Percentiles rank a stretch among this genome's conserved stretches.
Evolutionary conservation across 2,113 vertebrate species (phyloP).

Genomic region (Leuciscus idus): DNA sequence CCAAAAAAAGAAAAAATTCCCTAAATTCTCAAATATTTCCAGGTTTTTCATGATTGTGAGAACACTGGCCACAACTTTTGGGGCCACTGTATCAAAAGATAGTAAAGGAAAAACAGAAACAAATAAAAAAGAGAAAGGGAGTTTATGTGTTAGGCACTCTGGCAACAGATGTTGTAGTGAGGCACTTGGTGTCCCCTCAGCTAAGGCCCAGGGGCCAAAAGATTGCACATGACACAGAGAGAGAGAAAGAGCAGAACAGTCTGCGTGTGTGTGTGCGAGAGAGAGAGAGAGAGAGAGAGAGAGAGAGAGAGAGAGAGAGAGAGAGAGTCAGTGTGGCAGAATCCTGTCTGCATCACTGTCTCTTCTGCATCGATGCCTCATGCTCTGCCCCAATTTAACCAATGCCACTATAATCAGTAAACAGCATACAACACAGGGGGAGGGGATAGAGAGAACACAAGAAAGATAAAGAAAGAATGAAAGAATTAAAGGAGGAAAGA

Average conservation of each 20-base stretch:
- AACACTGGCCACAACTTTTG: neutral
- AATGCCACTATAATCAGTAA: conserved; percentile 57
- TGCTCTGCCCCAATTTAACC: conserved; percentile 62
- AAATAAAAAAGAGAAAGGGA: conserved; percentile 33
- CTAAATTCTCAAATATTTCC: neutral
- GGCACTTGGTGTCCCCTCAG: conserved; percentile 69
- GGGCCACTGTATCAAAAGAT: conserved; percentile 37
- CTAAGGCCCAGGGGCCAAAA: conserved; percentile 45
- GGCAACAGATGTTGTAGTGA: conserved; percentile 72
- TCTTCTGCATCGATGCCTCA: conserved; percentile 63
- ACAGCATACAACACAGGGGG: conserved; percentile 36
- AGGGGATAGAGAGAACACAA: conserved; percentile 39
- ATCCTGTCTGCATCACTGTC: conserved; percentile 51
- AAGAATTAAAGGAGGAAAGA: conserved; percentile 37
- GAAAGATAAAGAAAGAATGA: conserved; percentile 63
- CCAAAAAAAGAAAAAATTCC: too few species aligned
- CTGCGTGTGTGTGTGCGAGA: neutral
- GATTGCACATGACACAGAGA: conserved; percentile 33
- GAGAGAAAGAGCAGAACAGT: conserved; percentile 19
- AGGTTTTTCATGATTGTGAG: neutral
- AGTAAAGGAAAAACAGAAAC: conserved; percentile 29
- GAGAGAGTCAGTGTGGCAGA: conserved; percentile 13
- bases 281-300: conserved; percentile 14
- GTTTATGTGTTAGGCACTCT: conserved; percentile 55
- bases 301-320: conserved; percentile 45